A percentile compares a stretch with the other conserved stretches of the same genome.
Evolutionary conservation across 1,140 invertebrate species (phyloP).

Genomic region (Manduca sexta): DNA sequence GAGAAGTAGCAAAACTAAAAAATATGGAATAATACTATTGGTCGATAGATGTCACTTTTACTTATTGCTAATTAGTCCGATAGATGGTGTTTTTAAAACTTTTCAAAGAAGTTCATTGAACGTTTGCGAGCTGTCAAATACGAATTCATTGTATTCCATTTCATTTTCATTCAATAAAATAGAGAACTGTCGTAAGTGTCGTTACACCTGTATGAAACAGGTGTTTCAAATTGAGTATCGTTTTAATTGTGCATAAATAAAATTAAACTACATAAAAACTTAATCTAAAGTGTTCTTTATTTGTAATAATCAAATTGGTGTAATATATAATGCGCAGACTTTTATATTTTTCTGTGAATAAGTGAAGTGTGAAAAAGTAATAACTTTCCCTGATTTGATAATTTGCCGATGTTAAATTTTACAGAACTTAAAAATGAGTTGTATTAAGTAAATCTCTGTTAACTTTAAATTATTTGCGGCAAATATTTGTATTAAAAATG

Average conservation of each 20-base stretch:
- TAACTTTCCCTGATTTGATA: constrained; percentile 54
- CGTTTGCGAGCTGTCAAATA: neutral
- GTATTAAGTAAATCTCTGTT: constrained; percentile 39
- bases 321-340: constrained; percentile 4
- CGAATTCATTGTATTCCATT: too few species aligned
- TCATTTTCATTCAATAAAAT: constrained; percentile 1
- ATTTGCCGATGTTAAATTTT: constrained; percentile 46
- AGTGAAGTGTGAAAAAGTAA: constrained; percentile 42
- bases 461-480: constrained; percentile 12
- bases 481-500: constrained; percentile 33
- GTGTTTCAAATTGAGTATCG: constrained; percentile 12
- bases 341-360: constrained; percentile 12
- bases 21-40: too few species aligned
- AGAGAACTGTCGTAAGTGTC: too few species aligned
- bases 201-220: constrained; percentile 18
- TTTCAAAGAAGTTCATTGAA: constrained; percentile 14
- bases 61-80: neutral
- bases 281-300: neutral
- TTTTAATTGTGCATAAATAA: neutral
- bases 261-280: too few species aligned
- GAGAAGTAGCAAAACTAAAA: too few species aligned
- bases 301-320: neutral
- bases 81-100: constrained; percentile 13
- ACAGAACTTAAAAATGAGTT: constrained; percentile 52
- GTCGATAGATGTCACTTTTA: constrained; percentile 8